Evolutionary conservation across 92 coral and sea anemone species (phyloP), one percentile per base, ranked within the genome.

Genomic region (Parazoanthus darwini): DNA sequence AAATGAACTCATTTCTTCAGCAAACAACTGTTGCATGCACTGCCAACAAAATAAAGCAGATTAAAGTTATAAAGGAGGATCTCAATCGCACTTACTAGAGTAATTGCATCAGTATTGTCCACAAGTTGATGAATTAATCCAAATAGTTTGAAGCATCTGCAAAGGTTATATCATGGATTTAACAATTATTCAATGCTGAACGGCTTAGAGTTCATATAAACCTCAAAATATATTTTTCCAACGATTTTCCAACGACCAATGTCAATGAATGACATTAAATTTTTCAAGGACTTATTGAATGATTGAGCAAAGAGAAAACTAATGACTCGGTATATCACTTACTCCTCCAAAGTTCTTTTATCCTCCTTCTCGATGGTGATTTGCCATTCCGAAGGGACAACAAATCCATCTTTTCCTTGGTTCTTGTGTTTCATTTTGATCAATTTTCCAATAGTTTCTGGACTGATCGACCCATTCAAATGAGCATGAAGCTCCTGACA

Each of bases 401-500:
- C 89, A 13, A 85, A 25, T 35, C 82, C 89, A 80, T 89, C 67
- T 20, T 72, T 33, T 50, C 13, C 72, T 71, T 50, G 80, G 59
- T 86, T 63, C 22, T 77, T 36, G 66, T 80, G 56, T 85, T 92
- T 92, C 59, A 80, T 77, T 67, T 90, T 46, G 3, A 95, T 90
- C 85, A 96, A 90, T 66, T 94, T 94, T 85, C 88, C 78, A 35
- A 96, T 90, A 25, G 98, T 96, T 68, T 89, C 89, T 51, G 91
- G 44, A 89, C 98, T 96, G 78, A 96, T 92, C 6, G 98, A 96
- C 13, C 98, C 98, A 88, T 96, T 96, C 83, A 96, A 91, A 80
- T 96, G 98, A 16, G 98, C 98, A 91, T 96, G 98, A 38, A 96
- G 93, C 86, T 96, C 98, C 98, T 96, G 88, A 29, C 70, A 33